These are phyloP conservation scores for Anguilla rostrata DNA, from an alignment of 2,113 vertebrate species.

Conservation along the genomic window DNA sequence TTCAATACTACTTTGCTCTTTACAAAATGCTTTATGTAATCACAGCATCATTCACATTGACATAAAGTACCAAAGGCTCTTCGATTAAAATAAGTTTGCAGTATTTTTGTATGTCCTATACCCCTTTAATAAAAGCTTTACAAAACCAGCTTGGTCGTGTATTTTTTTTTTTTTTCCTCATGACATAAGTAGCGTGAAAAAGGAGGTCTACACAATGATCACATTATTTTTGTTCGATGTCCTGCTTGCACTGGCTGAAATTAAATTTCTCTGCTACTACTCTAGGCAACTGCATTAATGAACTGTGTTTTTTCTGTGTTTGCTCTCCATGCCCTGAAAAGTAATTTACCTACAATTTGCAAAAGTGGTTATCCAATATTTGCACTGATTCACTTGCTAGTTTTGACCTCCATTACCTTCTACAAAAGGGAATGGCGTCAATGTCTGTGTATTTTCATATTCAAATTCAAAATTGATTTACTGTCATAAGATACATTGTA, in stretches of 20 bases:
- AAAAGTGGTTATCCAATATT: not conserved
- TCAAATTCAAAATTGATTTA: too few species aligned
- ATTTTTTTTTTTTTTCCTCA: not conserved
- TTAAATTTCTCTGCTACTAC: not conserved
- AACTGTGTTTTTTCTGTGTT: not conserved
- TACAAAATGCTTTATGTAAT: not conserved
- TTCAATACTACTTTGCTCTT: not conserved
- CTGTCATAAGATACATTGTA: too few species aligned
- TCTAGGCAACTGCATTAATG: not conserved
- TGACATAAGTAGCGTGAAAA: not conserved
- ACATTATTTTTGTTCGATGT: not conserved
- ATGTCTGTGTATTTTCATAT: not conserved
- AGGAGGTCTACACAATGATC: too few species aligned
- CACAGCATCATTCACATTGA: too few species aligned
- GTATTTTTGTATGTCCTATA: not conserved
- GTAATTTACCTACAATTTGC: not conserved
- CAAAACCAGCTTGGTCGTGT: not conserved
- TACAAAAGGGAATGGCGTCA: not conserved
- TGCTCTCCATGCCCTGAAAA: not conserved
- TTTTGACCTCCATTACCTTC: not conserved
- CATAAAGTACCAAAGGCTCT: too few species aligned
- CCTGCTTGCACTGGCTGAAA: not conserved
- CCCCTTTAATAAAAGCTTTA: not conserved
- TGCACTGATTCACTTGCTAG: not conserved
- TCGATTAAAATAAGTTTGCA: too few species aligned